These are phyloP conservation scores for Malurus splendens DNA, from an alignment of 2,797 vertebrate genomes.

Conservation along the genomic window DNA sequence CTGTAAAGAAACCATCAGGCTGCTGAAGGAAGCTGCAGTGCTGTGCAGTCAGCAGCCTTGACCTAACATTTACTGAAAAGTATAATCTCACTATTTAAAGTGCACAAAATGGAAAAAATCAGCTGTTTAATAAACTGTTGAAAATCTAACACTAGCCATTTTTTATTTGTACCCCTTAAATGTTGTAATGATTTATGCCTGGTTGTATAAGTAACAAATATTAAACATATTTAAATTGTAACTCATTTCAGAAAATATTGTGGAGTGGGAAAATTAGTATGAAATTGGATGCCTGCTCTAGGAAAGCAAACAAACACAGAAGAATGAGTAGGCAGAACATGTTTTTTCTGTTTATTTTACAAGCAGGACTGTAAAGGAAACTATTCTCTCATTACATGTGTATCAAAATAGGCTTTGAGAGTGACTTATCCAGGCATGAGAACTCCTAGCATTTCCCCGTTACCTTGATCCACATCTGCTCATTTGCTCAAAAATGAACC, in stretches of 20 bases:
- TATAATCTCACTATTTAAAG: background rate
- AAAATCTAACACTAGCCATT: background rate
- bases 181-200: background rate
- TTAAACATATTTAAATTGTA: background rate
- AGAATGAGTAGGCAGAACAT: conserved; percentile 6
- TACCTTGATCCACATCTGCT: conserved; percentile 21
- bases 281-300: background rate
- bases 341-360: conserved; percentile 39
- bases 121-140: background rate
- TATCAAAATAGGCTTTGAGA: conserved; percentile 21
- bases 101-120: background rate
- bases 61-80: background rate
- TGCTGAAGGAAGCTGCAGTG: background rate
- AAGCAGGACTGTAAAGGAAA: conserved; percentile 15
- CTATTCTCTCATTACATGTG: background rate
- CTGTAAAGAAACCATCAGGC: background rate
- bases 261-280: background rate
- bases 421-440: conserved; percentile 22
- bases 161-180: background rate
- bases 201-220: background rate
- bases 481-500: conserved; percentile 27
- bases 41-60: background rate
- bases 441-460: background rate
- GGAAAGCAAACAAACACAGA: background rate
- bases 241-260: background rate